Conservation (phyloP, 2,113 vertebrate species). For the Phyllopteryx taeniolatus region DNA sequence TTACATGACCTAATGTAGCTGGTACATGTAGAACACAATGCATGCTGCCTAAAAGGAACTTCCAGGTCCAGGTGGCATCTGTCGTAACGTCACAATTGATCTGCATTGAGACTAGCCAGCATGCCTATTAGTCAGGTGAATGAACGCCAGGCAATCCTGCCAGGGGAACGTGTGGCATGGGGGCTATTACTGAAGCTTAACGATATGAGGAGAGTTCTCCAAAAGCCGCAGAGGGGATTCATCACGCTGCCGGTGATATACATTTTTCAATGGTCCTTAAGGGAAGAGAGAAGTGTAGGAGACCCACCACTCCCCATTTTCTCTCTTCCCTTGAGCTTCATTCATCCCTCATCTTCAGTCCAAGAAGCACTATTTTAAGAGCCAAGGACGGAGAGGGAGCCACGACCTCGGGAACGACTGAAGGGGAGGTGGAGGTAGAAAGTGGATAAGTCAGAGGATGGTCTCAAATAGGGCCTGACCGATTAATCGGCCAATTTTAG, state of each 20-base stretch:
- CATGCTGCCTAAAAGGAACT: neutral
- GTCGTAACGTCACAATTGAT: neutral
- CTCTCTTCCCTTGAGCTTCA: constrained; percentile 43
- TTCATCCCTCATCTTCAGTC: constrained; percentile 41
- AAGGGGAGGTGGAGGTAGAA: constrained; percentile 18
- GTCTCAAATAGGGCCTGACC: constrained; percentile 21
- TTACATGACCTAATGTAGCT: neutral
- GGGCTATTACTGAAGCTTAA: constrained; percentile 72
- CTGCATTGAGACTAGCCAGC: constrained; percentile 10
- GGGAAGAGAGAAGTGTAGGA: constrained; percentile 45
- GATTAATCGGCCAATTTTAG: too few relatives aligned
- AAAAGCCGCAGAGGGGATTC: constrained; percentile 46
- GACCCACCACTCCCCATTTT: constrained; percentile 10
- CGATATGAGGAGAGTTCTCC: constrained; percentile 67
- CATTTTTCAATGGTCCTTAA: constrained; percentile 61
- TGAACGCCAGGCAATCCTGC: constrained; percentile 45
- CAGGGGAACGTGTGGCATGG: constrained; percentile 37
- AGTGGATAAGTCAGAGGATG: constrained; percentile 16
- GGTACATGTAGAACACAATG: neutral
- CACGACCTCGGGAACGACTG: constrained; percentile 36
- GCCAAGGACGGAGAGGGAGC: constrained; percentile 19
- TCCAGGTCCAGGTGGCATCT: constrained; percentile 1
- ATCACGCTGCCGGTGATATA: constrained; percentile 58
- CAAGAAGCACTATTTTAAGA: constrained; percentile 57
- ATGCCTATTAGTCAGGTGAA: constrained; percentile 53